phyloP scores from a whole-genome alignment of 2,888 invertebrate species.

The Megalurothrips usitatus region DNA sequence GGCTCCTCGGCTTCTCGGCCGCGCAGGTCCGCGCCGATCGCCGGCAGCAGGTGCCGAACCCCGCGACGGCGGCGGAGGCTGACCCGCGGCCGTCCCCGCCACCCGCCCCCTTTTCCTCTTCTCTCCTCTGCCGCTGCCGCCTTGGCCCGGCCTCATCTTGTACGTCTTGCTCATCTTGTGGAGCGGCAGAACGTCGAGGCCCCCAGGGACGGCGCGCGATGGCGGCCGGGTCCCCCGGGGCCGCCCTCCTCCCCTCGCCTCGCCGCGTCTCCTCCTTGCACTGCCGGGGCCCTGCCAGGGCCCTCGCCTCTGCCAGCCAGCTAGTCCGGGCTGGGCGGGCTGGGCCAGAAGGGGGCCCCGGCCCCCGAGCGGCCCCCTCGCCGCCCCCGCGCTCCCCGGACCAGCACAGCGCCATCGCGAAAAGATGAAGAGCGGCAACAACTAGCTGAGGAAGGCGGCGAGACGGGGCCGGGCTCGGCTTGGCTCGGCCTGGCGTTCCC shows the following conservation, averaged over 20 bases:
- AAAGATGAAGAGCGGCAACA: slow-evolving; percentile 17
- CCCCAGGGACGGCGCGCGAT: slow-evolving; percentile 20
- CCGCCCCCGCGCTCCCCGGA: not conserved
- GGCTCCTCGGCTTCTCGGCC: too few relatives aligned
- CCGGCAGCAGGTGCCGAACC: too few relatives aligned
- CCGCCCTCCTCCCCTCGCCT: slow-evolving; percentile 9
- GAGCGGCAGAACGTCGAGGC: slow-evolving; percentile 14
- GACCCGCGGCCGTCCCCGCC: too few relatives aligned
- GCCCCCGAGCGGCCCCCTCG: not conserved
- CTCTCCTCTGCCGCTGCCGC: not conserved
- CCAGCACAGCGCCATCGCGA: not conserved
- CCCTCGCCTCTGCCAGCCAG: not conserved
- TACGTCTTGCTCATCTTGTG: slow-evolving; percentile 25
- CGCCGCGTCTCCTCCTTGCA: not conserved
- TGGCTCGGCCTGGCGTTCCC: not conserved
- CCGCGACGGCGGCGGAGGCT: too few relatives aligned
- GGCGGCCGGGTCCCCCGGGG: not conserved
- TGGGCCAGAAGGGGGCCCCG: not conserved
- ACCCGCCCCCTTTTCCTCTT: too few relatives aligned
- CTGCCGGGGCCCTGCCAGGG: not conserved
- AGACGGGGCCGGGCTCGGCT: not conserved
- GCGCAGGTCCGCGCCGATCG: too few relatives aligned
- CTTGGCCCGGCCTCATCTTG: slow-evolving; percentile 14
- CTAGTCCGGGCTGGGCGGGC: too few relatives aligned
- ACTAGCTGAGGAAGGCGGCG: slow-evolving; percentile 7